These are phyloP conservation scores for Spinus pinus DNA, from an alignment of 2,797 vertebrate species.

Conservation along the genomic window DNA sequence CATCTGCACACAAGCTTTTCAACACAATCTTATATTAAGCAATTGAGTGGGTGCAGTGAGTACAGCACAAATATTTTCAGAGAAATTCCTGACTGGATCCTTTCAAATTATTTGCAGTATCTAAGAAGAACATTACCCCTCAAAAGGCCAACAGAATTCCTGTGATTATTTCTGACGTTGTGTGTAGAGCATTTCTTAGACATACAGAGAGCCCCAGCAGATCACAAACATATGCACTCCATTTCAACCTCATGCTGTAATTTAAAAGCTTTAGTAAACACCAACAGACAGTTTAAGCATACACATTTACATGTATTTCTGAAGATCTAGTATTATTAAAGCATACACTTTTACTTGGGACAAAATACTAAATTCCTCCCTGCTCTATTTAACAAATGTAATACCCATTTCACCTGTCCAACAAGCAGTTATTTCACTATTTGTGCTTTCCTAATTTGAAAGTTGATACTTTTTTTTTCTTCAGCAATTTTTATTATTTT, in stretches of 20 bases:
- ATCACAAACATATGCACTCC: neutral
- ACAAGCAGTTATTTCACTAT: neutral
- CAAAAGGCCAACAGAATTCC: neutral
- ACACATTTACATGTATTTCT: neutral
- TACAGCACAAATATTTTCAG: constrained; percentile 41
- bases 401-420: neutral
- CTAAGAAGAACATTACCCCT: neutral
- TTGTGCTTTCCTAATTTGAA: neutral
- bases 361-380: neutral
- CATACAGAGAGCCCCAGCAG: neutral
- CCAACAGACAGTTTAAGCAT: neutral
- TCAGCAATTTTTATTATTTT: neutral
- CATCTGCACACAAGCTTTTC: neutral
- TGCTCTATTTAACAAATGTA: neutral
- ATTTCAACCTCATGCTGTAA: neutral
- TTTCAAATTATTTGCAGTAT: neutral
- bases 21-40: neutral
- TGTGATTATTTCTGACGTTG: neutral
- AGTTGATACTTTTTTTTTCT: neutral
- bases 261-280: neutral
- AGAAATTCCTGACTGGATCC: constrained; percentile 17
- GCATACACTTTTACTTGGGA: neutral
- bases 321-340: neutral
- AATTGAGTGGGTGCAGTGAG: neutral
- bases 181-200: neutral